Evolutionary conservation across 2,888 invertebrate genomes (phyloP).

Genomic region (Podotricha telesiphe): DNA sequence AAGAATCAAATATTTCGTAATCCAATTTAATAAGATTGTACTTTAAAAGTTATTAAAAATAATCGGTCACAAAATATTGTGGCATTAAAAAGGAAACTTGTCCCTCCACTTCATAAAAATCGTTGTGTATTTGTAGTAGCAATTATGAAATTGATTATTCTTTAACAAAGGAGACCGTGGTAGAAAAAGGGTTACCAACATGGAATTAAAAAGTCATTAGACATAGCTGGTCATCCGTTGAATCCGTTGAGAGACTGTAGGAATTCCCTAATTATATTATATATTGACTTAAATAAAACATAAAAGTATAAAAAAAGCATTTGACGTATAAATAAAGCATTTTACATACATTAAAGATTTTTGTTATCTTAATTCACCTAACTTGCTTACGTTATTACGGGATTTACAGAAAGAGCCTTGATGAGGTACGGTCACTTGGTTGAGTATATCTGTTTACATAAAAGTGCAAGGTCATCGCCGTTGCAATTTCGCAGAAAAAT

Average conservation of each 20-base stretch:
- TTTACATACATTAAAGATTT: background rate
- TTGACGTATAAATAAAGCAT: background rate
- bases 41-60: no score
- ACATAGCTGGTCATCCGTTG: constrained; percentile 10
- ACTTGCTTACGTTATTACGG: background rate
- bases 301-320: constrained; percentile 1
- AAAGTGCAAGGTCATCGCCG: no score
- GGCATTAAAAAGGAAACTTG: background rate
- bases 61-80: no score
- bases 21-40: no score
- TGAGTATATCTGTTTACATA: no score
- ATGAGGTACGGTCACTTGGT: no score
- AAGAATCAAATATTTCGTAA: no score
- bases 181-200: constrained; percentile 5
- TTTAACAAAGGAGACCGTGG: constrained; percentile 1
- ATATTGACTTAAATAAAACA: background rate
- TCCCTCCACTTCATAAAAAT: background rate
- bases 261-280: constrained; percentile 5
- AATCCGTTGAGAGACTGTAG: background rate
- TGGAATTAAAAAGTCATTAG: constrained; percentile 7
- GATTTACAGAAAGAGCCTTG: background rate
- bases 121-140: background rate
- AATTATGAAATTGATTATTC: background rate
- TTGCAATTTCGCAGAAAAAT: no score
- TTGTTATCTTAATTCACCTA: background rate